These are phyloP conservation scores for Tribolium madens DNA, from an alignment of 1,140 invertebrate genomes.

Conservation along the genomic window DNA sequence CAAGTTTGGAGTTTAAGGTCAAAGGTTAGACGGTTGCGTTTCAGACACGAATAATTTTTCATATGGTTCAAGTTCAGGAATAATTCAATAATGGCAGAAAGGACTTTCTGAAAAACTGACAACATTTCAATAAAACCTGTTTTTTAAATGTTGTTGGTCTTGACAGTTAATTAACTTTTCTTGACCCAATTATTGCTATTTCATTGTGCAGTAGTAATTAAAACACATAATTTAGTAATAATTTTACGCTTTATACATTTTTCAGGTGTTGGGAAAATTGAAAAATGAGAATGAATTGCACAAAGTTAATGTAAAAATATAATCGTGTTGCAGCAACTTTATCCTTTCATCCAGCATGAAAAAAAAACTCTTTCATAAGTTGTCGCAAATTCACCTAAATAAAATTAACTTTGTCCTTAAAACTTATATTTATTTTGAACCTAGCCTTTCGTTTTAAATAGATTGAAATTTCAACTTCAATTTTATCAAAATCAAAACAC, in stretches of 20 bases:
- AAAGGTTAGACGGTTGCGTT: constrained; percentile 8
- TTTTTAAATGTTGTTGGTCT: neutral
- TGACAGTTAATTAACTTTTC: neutral
- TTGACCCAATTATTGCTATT: neutral
- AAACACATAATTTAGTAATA: no score
- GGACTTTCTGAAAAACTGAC: neutral
- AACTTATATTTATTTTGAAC: no score
- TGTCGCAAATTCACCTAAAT: constrained; percentile 2
- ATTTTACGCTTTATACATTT: no score
- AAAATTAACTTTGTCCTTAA: constrained; percentile 15
- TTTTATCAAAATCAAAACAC: constrained; percentile 22
- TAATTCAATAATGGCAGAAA: neutral
- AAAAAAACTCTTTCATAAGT: neutral
- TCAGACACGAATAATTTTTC: neutral
- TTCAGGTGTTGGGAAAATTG: neutral
- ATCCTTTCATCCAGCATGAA: neutral
- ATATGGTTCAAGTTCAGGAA: neutral
- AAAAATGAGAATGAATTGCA: neutral
- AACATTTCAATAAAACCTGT: neutral
- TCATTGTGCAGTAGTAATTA: no score
- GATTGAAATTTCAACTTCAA: constrained; percentile 20
- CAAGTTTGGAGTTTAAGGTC: constrained; percentile 1
- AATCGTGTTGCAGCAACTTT: neutral
- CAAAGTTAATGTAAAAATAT: neutral
- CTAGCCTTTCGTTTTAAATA: constrained; percentile 22